Percentiles rank a stretch among this genome's conserved stretches.
phyloP scores from a whole-genome alignment of 1,140 invertebrate genomes.

The Plodia interpunctella region DNA sequence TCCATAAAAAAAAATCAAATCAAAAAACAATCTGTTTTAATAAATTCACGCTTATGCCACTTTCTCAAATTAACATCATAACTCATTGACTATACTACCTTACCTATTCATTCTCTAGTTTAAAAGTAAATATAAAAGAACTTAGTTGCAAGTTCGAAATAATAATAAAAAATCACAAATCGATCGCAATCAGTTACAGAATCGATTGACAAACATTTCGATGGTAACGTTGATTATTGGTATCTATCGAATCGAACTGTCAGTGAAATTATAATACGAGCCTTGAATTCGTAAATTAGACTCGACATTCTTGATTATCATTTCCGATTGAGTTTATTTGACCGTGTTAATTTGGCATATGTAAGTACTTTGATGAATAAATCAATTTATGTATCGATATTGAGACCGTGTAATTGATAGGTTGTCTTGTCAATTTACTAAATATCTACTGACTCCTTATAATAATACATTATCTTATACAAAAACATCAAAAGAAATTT shows the following conservation, averaged over 20 bases:
- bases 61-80: too few relatives aligned
- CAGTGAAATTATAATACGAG: slow-evolving; percentile 15
- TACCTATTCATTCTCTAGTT: not conserved
- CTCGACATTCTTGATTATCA: slow-evolving; percentile 15
- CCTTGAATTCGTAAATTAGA: slow-evolving; percentile 18
- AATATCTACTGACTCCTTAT: too few relatives aligned
- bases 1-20: too few relatives aligned
- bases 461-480: too few relatives aligned
- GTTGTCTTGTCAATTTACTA: too few relatives aligned
- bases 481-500: too few relatives aligned
- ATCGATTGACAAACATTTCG: slow-evolving; percentile 13
- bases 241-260: slow-evolving; percentile 10
- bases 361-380: not conserved
- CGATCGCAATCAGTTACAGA: slow-evolving; percentile 6
- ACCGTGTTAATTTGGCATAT: not conserved
- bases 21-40: too few relatives aligned
- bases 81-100: too few relatives aligned
- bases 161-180: not conserved
- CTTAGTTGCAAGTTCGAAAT: slow-evolving; percentile 14
- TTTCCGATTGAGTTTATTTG: slow-evolving; percentile 14
- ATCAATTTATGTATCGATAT: not conserved
- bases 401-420: not conserved
- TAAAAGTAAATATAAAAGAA: not conserved
- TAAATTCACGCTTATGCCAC: too few relatives aligned
- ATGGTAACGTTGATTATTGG: slow-evolving; percentile 16